Evolutionary conservation across 2,888 invertebrate species (phyloP), one percentile per base, ranked within the genome.

Genomic region (Ennomos quercinarius): DNA sequence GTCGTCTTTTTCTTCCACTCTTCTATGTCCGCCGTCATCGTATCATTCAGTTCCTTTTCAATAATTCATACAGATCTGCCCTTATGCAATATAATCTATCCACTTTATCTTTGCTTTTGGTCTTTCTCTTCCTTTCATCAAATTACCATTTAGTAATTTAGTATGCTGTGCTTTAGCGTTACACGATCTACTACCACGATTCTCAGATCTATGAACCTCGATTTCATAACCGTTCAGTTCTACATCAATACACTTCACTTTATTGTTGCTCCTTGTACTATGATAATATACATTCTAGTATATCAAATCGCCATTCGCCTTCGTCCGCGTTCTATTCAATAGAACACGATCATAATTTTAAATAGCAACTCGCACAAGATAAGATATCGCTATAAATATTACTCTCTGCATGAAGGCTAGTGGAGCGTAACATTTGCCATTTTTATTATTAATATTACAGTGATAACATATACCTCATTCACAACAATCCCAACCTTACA

Each of bases 321-420:
- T 40, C 45, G 40, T 11, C 55, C 46, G 13, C 13, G 41, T 55
- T 42, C 36, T 45, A 57, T 58, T 49, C 49, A 41, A 57, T 39
- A 54, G 37, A 53, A 46, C 53, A 59, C 67, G 62, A 69, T 67
- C 59, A 56, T 68, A 68, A 73, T 74, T 76, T 72, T 57, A 73
- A 74, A 72, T 67, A 68, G 61, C 66, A 70, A 67, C 64, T 64
- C 52, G 63, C 55, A 45, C 36, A 48, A 46, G 58, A 80, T 81
- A 78, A 78, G 74, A 77, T 77, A 74, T 60, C 58, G 62, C 60
- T 65, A 66, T 71, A 67, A 66, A 66, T 68, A 70, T 64, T 66
- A 59, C 58, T 65, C 58, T 65, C 41, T 65, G 60, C 51, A 65
- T 69, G 71, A 74, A 77, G 74, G 74, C 71, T 72, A 70, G 68